Conservation (phyloP, 2,113 vertebrate species). For the Thalassoma bifasciatum region DNA sequence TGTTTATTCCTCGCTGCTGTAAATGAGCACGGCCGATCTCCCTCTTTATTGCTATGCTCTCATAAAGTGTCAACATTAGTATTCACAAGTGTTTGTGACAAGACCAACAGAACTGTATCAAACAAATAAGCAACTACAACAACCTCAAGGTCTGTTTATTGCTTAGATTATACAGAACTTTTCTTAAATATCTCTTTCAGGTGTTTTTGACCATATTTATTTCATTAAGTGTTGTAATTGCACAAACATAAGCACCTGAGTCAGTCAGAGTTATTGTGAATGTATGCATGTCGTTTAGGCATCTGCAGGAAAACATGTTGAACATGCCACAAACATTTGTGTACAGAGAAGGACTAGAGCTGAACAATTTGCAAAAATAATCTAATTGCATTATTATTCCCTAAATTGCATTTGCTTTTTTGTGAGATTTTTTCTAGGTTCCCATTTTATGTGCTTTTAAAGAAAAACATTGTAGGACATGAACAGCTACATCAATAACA, state of each 20-base stretch:
- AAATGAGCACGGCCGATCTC: background rate
- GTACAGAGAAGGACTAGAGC: no score
- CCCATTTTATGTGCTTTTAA: no score
- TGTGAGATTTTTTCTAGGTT: no score
- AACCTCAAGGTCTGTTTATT: background rate
- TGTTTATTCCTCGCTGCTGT: conserved; percentile 8
- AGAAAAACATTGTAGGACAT: no score
- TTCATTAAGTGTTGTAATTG: background rate
- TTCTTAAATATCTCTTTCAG: background rate
- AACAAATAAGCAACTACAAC: background rate
- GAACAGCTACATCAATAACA: no score
- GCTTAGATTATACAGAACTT: background rate
- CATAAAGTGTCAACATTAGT: conserved; percentile 4
- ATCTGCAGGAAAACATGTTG: background rate
- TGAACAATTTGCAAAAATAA: no score
- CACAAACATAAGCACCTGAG: background rate
- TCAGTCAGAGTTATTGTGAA: background rate
- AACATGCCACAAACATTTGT: background rate
- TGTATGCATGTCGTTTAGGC: background rate
- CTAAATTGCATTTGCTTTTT: no score
- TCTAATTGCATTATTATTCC: no score
- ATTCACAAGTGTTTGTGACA: background rate
- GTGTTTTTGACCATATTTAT: background rate
- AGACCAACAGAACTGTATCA: background rate
- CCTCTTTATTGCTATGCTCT: background rate